Conservation (phyloP, 2,888 invertebrate genomes). For the Nephrotoma appendiculata region DNA sequence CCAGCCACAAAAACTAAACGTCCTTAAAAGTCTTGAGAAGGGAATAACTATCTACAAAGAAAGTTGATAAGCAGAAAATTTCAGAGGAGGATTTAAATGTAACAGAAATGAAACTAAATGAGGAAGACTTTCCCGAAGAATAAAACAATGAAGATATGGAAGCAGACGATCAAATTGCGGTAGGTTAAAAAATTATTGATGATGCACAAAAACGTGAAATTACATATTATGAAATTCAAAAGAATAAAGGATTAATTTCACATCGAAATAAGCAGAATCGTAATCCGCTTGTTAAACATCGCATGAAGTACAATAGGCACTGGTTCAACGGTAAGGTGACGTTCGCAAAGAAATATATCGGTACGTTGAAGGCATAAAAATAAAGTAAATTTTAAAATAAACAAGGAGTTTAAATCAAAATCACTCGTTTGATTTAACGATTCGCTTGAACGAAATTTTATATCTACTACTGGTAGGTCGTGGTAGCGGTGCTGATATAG, state of each 20-base stretch:
- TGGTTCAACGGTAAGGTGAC: constrained; percentile 85
- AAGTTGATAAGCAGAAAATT: neutral
- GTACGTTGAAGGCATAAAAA: constrained; percentile 78
- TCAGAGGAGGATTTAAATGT: neutral
- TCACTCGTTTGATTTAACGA: accelerated
- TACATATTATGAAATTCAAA: constrained; percentile 86
- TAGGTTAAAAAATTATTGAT: constrained; percentile 27
- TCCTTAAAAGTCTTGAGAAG: constrained; percentile 3
- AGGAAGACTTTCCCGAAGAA: constrained; percentile 28
- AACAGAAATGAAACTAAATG: no score
- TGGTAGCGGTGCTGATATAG: constrained; percentile 42
- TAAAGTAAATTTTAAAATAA: constrained; percentile 40
- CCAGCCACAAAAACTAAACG: constrained; percentile 11
- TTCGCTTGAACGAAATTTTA: no score
- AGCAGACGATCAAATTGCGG: constrained; percentile 27
- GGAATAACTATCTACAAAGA: neutral
- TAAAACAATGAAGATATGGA: constrained; percentile 35
- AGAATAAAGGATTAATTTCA: constrained; percentile 89
- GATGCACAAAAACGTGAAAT: constrained; percentile 53
- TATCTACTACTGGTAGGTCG: constrained; percentile 14
- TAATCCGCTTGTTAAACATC: no score
- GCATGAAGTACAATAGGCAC: constrained; percentile 78
- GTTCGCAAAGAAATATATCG: constrained; percentile 74
- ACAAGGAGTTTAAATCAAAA: neutral
- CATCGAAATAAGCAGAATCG: constrained; percentile 80